Evolutionary conservation across 2,797 vertebrate genomes (phyloP).

Genomic region (Zalophus californianus): DNA sequence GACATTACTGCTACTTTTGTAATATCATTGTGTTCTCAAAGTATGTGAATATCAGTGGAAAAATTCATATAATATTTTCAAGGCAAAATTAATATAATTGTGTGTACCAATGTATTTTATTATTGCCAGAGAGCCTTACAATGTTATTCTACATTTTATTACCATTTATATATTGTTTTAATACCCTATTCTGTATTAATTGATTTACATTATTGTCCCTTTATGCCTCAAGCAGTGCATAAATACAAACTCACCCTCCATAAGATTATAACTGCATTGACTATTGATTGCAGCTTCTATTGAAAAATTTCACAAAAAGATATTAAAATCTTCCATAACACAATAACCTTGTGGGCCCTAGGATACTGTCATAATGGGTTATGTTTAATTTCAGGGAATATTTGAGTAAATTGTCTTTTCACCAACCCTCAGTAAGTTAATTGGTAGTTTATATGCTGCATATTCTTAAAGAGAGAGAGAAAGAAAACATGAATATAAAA

Average conservation of each 20-base stretch:
- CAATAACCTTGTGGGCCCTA: not conserved
- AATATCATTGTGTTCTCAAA: not conserved
- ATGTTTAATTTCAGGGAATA: constrained; percentile 7
- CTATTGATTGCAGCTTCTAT: not conserved
- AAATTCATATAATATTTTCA: constrained; percentile 38
- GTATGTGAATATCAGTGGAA: not conserved
- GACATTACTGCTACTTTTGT: constrained; percentile 9
- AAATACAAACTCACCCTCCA: not conserved
- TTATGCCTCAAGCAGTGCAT: not conserved
- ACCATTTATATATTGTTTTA: constrained; percentile 44
- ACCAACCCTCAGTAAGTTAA: not conserved
- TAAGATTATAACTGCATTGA: constrained; percentile 8
- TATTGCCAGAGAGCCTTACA: not conserved
- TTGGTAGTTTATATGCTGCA: not conserved
- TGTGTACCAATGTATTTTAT: not conserved
- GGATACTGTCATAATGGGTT: not conserved
- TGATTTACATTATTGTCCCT: constrained; percentile 41
- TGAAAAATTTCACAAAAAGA: constrained; percentile 26
- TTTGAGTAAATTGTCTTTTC: constrained; percentile 2
- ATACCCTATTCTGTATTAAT: constrained; percentile 39
- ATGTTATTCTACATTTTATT: constrained; percentile 52
- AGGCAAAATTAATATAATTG: constrained; percentile 40
- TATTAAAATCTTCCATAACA: constrained; percentile 55
- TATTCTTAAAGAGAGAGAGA: not conserved
- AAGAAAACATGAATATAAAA: not conserved